Conservation (phyloP, 2,888 invertebrate genomes). For the Dorcus hopei region DNA sequence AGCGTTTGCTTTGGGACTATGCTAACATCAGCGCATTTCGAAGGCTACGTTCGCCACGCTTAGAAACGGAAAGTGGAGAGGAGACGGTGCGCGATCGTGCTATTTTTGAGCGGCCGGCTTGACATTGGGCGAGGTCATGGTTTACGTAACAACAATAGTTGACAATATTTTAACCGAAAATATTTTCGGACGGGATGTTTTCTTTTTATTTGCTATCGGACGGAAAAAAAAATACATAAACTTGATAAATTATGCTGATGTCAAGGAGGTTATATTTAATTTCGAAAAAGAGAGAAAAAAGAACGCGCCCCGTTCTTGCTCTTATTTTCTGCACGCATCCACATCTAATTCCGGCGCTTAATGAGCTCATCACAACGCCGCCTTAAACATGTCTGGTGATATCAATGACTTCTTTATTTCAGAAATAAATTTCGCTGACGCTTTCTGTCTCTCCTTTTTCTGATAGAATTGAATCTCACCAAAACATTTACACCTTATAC, state of each 20-base stretch:
- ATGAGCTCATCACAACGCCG: too few relatives aligned
- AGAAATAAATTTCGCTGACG: too few relatives aligned
- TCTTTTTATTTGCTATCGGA: background rate
- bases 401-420: too few relatives aligned
- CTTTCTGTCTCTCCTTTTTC: too few relatives aligned
- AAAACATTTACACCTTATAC: too few relatives aligned
- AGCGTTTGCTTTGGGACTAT: too few relatives aligned
- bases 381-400: too few relatives aligned
- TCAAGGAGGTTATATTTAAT: too few relatives aligned
- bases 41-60: slow-evolving; percentile 4
- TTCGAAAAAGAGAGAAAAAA: too few relatives aligned
- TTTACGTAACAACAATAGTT: slow-evolving; percentile 39
- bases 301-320: background rate
- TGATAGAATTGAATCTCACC: too few relatives aligned
- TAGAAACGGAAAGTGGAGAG: slow-evolving; percentile 27
- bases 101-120: slow-evolving; percentile 28
- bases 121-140: slow-evolving; percentile 49
- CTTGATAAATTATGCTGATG: background rate
- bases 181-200: background rate
- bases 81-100: slow-evolving; percentile 10
- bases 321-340: background rate
- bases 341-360: too few relatives aligned
- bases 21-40: background rate
- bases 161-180: background rate
- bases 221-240: background rate